A percentile compares a stretch with the other conserved stretches of the same genome.
Evolutionary conservation across 2,797 vertebrate species (phyloP).

Genomic region (Pipistrellus nathusii): DNA sequence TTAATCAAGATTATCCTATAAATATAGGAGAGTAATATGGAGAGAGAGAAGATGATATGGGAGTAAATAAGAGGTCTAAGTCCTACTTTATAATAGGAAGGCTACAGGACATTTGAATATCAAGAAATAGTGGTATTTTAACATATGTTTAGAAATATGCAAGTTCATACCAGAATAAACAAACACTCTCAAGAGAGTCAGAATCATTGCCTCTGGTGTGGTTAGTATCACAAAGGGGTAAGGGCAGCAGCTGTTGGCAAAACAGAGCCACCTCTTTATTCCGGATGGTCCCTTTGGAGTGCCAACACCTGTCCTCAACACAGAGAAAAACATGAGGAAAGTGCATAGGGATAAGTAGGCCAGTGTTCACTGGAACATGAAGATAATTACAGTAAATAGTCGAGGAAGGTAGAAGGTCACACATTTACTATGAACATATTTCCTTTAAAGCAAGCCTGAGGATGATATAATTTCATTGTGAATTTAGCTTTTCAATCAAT

Average conservation of each 20-base stretch:
- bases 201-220: not conserved
- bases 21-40: not conserved
- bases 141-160: not conserved
- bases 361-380: not conserved
- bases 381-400: not conserved
- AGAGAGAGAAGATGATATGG: not conserved
- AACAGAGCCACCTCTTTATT: not conserved
- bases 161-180: not conserved
- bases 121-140: not conserved
- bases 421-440: not conserved
- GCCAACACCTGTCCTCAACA: not conserved
- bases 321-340: not conserved
- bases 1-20: not conserved
- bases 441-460: not conserved
- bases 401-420: not conserved
- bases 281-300: not conserved
- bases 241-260: not conserved
- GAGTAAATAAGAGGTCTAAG: not conserved
- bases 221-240: not conserved
- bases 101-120: not conserved
- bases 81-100: not conserved
- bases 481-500: conserved; percentile 23
- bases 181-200: not conserved
- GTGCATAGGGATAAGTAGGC: not conserved
- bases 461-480: not conserved